Conservation (phyloP, 2,888 invertebrate species). For the Lithophane semibrunnea region DNA sequence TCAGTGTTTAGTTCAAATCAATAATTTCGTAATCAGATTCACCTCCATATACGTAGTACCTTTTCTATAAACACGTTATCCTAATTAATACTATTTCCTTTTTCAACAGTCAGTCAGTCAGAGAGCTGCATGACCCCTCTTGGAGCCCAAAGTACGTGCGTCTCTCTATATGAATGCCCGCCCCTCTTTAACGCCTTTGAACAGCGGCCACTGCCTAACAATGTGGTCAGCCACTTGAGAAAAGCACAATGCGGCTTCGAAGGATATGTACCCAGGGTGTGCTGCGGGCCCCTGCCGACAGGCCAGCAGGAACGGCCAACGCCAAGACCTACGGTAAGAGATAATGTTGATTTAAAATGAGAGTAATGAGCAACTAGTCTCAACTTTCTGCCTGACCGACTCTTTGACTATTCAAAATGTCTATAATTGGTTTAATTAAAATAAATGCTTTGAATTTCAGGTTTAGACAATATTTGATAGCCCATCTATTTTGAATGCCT, state of each 20-base stretch:
- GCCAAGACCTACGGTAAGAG: conserved; percentile 68
- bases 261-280: conserved; percentile 86
- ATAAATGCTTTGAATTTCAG: conserved; percentile 6
- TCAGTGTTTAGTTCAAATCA: background rate
- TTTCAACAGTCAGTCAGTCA: conserved; percentile 73
- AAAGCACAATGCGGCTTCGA: conserved; percentile 90
- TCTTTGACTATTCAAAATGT: background rate
- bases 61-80: too few relatives aligned
- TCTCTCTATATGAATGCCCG: conserved; percentile 87
- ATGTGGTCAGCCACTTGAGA: conserved; percentile 82
- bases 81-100: background rate
- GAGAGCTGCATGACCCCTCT: conserved; percentile 84
- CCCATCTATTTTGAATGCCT: background rate
- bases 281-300: conserved; percentile 86
- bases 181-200: conserved; percentile 81
- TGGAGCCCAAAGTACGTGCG: conserved; percentile 83
- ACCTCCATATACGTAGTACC: background rate
- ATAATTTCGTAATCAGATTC: background rate
- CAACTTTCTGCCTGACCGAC: background rate
- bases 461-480: background rate
- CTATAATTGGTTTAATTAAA: background rate
- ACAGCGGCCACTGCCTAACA: conserved; percentile 79
- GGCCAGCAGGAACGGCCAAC: conserved; percentile 34
- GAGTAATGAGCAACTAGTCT: background rate
- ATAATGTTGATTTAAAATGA: background rate